Base-by-base conservation (phyloP, 92 coral and sea anemone genomes). In the Pocillopora meandrina region DNA sequence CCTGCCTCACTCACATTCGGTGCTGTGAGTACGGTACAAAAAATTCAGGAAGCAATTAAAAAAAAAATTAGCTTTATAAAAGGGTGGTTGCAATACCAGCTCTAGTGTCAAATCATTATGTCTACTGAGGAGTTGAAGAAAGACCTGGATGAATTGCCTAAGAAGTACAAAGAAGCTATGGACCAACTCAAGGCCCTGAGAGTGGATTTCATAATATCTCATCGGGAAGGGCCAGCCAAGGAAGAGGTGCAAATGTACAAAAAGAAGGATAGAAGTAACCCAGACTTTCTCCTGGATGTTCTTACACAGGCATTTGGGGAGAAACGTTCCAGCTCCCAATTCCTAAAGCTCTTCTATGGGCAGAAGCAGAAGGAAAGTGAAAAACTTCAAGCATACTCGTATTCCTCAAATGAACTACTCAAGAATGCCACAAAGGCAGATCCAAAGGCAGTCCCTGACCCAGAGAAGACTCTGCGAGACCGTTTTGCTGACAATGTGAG, bases 361-460 rank as follows among this genome's bases (percentile, higher is more conserved):
- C 61, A 86, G 5, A 70, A 34, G 63, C 85, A 86, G 74, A 64
- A 56, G 35, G 85, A 86, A 23, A 65, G 26, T 49, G 83, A 79
- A 52, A 52, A 61, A 65, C 83, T 79, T 65, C 82, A 66, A 65
- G 77, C 4, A 11, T 70, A 68, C 85, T 69, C 65, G 34, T 71
- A 81, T 56, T 3, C 14, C 76, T 56, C 67, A 14, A 67, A 71
- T 18, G 83, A 87, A 82, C 83, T 82, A 33, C 66, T 87, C 56
- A 82, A 82, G 33, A 7, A 87, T 4, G 87, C 61, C 18, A 47
- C 84, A n/a, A 87, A 87, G 1, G 87, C 74, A 74, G 83, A 82
- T n/a, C 73, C 79, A 33, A 82, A 83, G 79, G 88, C 84, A 61
- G 87, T 83, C 12, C 84, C 74, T 5, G 80, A 82, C 19, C 84